Evolutionary conservation across 2,888 invertebrate species (phyloP).

Genomic region (Biston betularia): DNA sequence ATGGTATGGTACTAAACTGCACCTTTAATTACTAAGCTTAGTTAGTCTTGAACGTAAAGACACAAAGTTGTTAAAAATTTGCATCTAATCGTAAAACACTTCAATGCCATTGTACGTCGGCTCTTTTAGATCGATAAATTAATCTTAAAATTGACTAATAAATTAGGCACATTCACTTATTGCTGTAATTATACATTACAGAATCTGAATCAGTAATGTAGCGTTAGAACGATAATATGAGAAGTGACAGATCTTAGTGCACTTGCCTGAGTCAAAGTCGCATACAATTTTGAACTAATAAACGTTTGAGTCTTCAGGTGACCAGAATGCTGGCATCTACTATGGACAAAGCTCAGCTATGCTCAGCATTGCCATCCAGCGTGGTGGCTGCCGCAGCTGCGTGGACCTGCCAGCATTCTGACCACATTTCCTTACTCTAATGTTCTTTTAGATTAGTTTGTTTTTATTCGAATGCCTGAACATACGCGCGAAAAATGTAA

Average conservation of each 20-base stretch:
- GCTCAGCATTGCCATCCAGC: no score
- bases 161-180: conserved; percentile 16
- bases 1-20: background rate
- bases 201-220: conserved; percentile 12
- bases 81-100: conserved; percentile 11
- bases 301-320: no score
- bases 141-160: background rate
- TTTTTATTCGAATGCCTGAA: no score
- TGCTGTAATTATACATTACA: background rate
- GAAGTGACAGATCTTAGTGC: background rate
- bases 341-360: no score
- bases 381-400: no score
- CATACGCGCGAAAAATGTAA: no score
- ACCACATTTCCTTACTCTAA: no score
- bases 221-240: background rate
- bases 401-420: no score
- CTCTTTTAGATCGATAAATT: conserved; percentile 8
- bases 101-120: conserved; percentile 26
- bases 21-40: background rate
- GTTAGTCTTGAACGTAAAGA: background rate
- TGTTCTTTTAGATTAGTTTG: no score
- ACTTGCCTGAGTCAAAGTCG: no score
- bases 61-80: conserved; percentile 12
- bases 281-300: no score
- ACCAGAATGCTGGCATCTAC: no score